These are phyloP conservation scores for Drosophila melanica DNA, from an alignment of 1,140 invertebrate species.

Conservation along the genomic window DNA sequence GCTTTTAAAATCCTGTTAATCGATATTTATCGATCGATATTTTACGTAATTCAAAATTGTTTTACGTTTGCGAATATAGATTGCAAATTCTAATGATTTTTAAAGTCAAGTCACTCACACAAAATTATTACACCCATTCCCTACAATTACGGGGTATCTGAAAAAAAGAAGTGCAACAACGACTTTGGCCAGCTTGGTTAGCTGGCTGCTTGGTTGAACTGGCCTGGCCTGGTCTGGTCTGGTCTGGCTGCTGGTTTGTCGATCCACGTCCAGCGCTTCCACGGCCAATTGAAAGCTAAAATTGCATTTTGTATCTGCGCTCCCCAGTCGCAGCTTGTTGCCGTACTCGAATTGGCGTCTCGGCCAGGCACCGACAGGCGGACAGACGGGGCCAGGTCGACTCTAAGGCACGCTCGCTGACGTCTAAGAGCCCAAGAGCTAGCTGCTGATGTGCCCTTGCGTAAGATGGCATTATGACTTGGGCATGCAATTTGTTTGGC, in stretches of 20 bases:
- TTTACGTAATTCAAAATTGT: too few species aligned
- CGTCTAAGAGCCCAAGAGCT: constrained; percentile 22
- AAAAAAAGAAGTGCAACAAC: constrained; percentile 2
- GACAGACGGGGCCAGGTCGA: background rate
- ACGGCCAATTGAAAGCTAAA: constrained; percentile 79
- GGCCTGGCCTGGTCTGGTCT: background rate
- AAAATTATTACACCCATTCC: background rate
- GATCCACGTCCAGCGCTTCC: constrained; percentile 46
- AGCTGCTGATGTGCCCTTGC: constrained; percentile 45
- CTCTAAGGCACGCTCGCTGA: background rate
- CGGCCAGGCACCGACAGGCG: background rate
- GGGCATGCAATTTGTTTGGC: constrained; percentile 70
- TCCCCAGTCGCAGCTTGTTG: constrained; percentile 42
- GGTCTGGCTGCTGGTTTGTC: constrained; percentile 1
- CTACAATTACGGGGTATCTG: background rate
- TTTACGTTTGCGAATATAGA: too few species aligned
- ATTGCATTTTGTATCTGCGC: constrained; percentile 77
- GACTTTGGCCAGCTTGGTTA: constrained; percentile 12
- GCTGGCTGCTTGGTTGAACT: background rate
- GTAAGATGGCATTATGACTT: constrained; percentile 65
- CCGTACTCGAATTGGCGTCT: constrained; percentile 18
- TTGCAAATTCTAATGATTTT: too few species aligned
- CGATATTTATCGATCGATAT: too few species aligned
- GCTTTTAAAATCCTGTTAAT: too few species aligned
- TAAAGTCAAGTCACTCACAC: background rate